phyloP scores from a whole-genome alignment of 92 coral and sea anemone species.

The Parazoanthus darwini region DNA sequence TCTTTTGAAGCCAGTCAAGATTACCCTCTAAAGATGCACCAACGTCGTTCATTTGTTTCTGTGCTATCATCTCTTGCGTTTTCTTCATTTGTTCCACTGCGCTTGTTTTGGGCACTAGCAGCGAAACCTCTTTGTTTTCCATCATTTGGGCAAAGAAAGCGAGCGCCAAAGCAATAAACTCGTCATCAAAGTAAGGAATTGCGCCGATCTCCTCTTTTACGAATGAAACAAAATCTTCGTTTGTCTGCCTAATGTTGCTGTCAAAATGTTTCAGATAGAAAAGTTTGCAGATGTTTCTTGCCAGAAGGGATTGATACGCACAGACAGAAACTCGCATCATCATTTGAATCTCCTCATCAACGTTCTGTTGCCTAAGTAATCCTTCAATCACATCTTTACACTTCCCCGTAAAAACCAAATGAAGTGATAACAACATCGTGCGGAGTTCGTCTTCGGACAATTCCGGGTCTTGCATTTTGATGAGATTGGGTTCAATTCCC shows the following conservation, averaged over 20 bases:
- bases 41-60: background rate
- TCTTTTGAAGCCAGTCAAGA: constrained; percentile 21
- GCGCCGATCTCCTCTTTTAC: constrained; percentile 31
- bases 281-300: constrained; percentile 61
- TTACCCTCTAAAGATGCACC: background rate
- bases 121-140: constrained; percentile 37
- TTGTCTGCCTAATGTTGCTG: constrained; percentile 1
- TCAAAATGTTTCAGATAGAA: constrained; percentile 41
- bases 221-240: constrained; percentile 47
- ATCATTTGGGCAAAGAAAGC: constrained; percentile 41
- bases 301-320: constrained; percentile 66
- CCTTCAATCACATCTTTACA: constrained; percentile 55
- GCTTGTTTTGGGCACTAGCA: constrained; percentile 44
- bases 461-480: constrained; percentile 52
- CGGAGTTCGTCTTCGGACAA: constrained; percentile 33
- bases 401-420: constrained; percentile 46
- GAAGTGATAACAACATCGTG: constrained; percentile 29
- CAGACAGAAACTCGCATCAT: constrained; percentile 35
- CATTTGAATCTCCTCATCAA: constrained; percentile 12
- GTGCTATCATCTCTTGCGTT: constrained; percentile 35
- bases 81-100: constrained; percentile 45
- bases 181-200: constrained; percentile 36
- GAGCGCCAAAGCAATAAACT: constrained; percentile 34
- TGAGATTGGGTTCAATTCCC: constrained; percentile 33
- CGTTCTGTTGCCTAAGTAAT: constrained; percentile 7